Evolutionary conservation across 2,888 invertebrate species (phyloP).

Genomic region (Caenorhabditis wallacei): DNA sequence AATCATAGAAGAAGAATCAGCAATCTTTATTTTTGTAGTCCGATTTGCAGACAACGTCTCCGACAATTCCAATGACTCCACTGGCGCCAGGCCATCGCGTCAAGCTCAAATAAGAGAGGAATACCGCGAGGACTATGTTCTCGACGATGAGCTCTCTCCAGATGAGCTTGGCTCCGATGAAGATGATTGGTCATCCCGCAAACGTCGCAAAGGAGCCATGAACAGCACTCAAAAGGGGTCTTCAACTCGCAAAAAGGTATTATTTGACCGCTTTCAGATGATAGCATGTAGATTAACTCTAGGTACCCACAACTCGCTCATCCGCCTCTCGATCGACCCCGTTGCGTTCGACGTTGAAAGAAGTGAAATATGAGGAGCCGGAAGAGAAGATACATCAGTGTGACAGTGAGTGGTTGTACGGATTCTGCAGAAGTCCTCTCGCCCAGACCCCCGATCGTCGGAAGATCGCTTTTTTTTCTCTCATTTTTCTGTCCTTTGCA

Average conservation of each 20-base stretch:
- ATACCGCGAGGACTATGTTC: slow-evolving; percentile 70
- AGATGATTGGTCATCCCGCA: slow-evolving; percentile 80
- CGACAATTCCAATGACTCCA: slow-evolving; percentile 62
- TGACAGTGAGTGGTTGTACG: slow-evolving; percentile 69
- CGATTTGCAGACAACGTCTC: slow-evolving; percentile 49
- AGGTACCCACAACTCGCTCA: slow-evolving; percentile 56
- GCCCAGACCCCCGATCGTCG: slow-evolving; percentile 34
- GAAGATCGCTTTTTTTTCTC: slow-evolving; percentile 7
- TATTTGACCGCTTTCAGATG: too few species aligned
- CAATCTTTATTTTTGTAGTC: slow-evolving; percentile 9
- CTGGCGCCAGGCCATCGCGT: slow-evolving; percentile 29
- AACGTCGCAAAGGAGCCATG: slow-evolving; percentile 62
- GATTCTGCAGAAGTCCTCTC: slow-evolving; percentile 58
- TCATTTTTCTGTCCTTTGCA: slow-evolving; percentile 44
- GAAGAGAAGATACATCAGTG: slow-evolving; percentile 71
- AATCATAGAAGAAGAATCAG: neutral
- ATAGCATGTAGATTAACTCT: neutral
- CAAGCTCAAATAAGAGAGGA: slow-evolving; percentile 58
- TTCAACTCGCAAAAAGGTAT: slow-evolving; percentile 57
- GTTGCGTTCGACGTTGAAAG: slow-evolving; percentile 26
- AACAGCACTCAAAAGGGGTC: slow-evolving; percentile 26
- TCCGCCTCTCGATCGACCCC: slow-evolving; percentile 50
- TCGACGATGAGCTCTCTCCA: slow-evolving; percentile 74
- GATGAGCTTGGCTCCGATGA: slow-evolving; percentile 76
- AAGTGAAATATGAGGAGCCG: slow-evolving; percentile 42